Evolutionary conservation across 2,888 invertebrate genomes (phyloP), one percentile per base, ranked within the genome.

Genomic region (Drosophila pseudotakahashii): DNA sequence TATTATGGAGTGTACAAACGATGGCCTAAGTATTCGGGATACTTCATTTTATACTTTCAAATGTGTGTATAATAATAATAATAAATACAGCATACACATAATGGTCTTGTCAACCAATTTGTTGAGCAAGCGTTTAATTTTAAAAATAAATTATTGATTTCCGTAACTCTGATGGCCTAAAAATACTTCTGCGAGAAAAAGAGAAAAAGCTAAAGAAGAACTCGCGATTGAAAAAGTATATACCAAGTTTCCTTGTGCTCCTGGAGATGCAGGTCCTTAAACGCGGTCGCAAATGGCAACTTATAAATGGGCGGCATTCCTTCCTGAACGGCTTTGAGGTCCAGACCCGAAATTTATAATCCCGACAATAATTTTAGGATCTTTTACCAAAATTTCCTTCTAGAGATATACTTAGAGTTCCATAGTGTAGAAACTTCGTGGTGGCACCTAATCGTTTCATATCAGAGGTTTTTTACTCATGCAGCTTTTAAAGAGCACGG

Each of bases 131-230:
- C 1, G 26, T 26, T 26, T 6, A 26, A 26, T 26, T 26, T 26
- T 19, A 16, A 10, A 41, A 19, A 41, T 34, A 11, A 10, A 34
- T 11, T 34, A 34, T 3, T 34, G 34, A 34, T 34, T 11, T 34
- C 4, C 11, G 10, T 11, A 11, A 4, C 34, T 37, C 11, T 10
- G 10, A 10, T 5, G 11, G 0, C 16, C 41, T 5, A 41, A 9
- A 16, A 14, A 4, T 1, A 79, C 1, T 30, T 81, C 86, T 0
- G 0, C 19, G 0, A 64, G 0, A 23, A 85, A 77, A 3, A 26
- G 41, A 0, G 19, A 41, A 2, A 9, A 0, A 4, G 39, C 58
- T 0, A 60, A 0, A 0, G 3, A 2, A 0, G n/a, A 10, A 1
- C 51, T 5, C 26, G 5, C 71, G 1, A 11, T 0, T 0, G 4